Evolutionary conservation across 2,888 invertebrate species (phyloP).

Genomic region (Tetragonula carbonaria): DNA sequence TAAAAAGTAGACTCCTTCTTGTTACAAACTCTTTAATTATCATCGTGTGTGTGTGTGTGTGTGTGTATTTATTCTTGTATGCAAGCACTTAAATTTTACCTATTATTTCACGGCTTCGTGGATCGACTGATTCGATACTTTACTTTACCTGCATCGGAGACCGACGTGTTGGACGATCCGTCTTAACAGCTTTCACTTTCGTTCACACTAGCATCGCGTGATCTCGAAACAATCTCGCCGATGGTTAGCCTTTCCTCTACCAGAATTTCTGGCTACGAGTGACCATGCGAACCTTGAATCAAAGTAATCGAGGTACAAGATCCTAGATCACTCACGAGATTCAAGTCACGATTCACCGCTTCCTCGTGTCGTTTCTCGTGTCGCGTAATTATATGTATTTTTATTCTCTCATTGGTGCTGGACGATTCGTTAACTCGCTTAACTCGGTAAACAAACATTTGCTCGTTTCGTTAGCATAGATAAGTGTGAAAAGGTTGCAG

Average conservation of each 20-base stretch:
- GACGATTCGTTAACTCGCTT: slow-evolving; percentile 7
- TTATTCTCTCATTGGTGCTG: background rate
- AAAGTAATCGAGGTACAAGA: background rate
- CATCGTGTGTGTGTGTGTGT: too few species aligned
- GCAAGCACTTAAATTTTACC: too few species aligned
- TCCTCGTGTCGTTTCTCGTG: background rate
- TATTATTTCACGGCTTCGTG: background rate
- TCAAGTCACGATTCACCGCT: background rate
- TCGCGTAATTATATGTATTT: background rate
- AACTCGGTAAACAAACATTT: slow-evolving; percentile 6
- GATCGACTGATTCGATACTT: slow-evolving; percentile 21
- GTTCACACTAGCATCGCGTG: slow-evolving; percentile 48
- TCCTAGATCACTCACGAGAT: background rate
- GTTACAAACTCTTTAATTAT: too few species aligned
- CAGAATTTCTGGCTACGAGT: slow-evolving; percentile 26
- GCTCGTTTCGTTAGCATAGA: background rate
- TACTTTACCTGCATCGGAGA: slow-evolving; percentile 12
- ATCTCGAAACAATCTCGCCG: slow-evolving; percentile 51
- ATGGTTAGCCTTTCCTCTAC: background rate
- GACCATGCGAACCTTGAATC: too few species aligned
- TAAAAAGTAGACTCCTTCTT: too few species aligned
- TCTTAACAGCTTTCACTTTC: slow-evolving; percentile 67
- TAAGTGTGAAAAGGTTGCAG: slow-evolving; percentile 12
- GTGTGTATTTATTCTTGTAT: too few species aligned
- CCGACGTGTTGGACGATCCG: slow-evolving; percentile 42